phyloP scores from a whole-genome alignment of 2,797 vertebrate genomes.

The Sylvia borin region DNA sequence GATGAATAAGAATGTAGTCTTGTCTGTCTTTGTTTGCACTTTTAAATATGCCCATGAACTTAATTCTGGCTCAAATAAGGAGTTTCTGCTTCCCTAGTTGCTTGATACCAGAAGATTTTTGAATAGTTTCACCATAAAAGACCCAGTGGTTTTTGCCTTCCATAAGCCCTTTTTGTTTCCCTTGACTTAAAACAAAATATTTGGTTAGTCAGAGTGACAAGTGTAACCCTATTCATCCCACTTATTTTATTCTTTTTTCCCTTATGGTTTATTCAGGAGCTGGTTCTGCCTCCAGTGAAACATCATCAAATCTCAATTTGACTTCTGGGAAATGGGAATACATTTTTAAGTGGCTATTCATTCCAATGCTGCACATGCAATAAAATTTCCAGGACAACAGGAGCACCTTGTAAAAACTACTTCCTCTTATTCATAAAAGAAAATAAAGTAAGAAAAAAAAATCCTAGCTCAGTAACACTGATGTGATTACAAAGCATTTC shows the following conservation, averaged over 20 bases:
- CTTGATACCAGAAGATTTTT: background rate
- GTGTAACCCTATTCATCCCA: background rate
- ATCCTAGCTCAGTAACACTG: background rate
- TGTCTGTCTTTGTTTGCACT: background rate
- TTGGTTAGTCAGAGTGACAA: background rate
- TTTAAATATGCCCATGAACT: background rate
- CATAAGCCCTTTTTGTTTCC: background rate
- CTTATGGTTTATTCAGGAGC: conserved; percentile 6
- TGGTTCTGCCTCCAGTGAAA: conserved; percentile 15
- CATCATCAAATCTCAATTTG: conserved; percentile 28
- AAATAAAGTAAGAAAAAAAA: background rate
- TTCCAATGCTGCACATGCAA: background rate
- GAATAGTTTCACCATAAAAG: background rate
- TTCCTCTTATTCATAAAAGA: background rate
- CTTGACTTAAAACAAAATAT: conserved; percentile 14
- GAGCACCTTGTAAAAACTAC: background rate
- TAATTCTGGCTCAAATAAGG: background rate
- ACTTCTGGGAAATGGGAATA: conserved; percentile 26
- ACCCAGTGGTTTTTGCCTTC: accelerated
- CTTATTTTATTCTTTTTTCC: background rate
- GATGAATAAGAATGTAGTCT: background rate
- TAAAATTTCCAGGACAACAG: background rate
- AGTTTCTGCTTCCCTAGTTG: background rate
- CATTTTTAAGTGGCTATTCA: conserved; percentile 16
- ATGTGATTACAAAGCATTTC: background rate